Evolutionary conservation across 2,113 vertebrate species (phyloP), one percentile per base, ranked within the genome.

Genomic region (Calonectris borealis): DNA sequence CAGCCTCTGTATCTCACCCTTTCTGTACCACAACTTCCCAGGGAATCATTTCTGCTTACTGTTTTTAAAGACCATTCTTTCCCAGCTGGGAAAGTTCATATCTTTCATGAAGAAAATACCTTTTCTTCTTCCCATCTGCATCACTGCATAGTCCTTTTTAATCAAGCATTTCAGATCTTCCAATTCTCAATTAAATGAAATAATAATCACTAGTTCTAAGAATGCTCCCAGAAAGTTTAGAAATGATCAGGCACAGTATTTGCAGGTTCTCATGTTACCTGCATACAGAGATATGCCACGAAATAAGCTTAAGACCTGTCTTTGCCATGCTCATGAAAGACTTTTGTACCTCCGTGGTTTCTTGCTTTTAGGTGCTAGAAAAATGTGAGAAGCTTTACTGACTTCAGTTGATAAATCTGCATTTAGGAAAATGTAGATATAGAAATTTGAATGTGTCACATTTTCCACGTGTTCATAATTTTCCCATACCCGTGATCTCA

Each of bases 371-470:
- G 40, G n/a, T 65, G 32, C 40, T 84, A 79, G 48, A 82, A 86
- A 83, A 86, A 81, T 71, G 9, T n/a, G 40, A 91, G 66, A 85
- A 57, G 25, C 57, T 87, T 91, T 91, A 57, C 49, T 75, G 61
- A 84, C n/a, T 93, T 85, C 26, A 66, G 73, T 7, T 87, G 57
- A 72, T 77, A 93, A 76, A 94, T 70, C 49, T 87, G 34, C 64
- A 69, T 80, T 71, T 91, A 87, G 58, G 54, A 91, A 94, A 93
- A 93, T 16, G 40, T 20, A 88, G 83, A 88, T 91, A 91, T 72
- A 73, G 62, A 90, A 89, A 95, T 92, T 7, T 84, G 36, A 91
- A 87, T 60, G 52, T 80, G 69, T 86, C 65, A 87, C 13, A 77
- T 89, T 89, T 94, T 87, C 51, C 38, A 62, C 16, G 51, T 42